Percentiles rank a stretch among this genome's conserved stretches.
Evolutionary conservation across 2,797 vertebrate genomes (phyloP).

Genomic region (Natrix natrix): DNA sequence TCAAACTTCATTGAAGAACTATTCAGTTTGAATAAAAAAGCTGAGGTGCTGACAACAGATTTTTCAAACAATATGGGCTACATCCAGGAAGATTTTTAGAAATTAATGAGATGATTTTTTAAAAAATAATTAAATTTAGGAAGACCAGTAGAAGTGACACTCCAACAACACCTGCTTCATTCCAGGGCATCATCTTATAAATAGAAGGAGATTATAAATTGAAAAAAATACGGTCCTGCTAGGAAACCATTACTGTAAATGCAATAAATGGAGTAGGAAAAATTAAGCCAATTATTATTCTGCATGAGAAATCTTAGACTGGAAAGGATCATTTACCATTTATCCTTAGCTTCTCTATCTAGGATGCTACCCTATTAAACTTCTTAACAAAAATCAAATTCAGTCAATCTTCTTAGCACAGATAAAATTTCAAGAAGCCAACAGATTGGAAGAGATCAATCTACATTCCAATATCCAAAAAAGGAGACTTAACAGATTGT

Average conservation of each 20-base stretch:
- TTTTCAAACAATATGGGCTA: background rate
- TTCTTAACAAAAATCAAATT: background rate
- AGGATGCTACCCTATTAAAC: background rate
- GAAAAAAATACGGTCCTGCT: background rate
- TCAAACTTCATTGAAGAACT: background rate
- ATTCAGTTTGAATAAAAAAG: background rate
- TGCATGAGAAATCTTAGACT: background rate
- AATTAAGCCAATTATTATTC: background rate
- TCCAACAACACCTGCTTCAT: background rate
- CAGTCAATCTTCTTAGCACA: background rate
- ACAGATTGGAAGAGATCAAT: background rate
- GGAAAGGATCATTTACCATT: background rate
- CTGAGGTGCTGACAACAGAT: background rate
- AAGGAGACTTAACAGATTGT: background rate
- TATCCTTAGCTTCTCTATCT: background rate
- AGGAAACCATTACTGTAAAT: background rate
- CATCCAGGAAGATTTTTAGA: background rate
- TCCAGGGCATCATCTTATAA: background rate
- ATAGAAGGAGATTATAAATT: background rate
- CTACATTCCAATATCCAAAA: background rate
- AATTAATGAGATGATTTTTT: background rate
- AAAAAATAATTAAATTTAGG: background rate
- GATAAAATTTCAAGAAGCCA: background rate
- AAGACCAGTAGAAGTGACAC: background rate
- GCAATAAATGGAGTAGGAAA: background rate